Conservation (phyloP, 2,888 invertebrate genomes). For the Leptinotarsa rubiginosa region DNA sequence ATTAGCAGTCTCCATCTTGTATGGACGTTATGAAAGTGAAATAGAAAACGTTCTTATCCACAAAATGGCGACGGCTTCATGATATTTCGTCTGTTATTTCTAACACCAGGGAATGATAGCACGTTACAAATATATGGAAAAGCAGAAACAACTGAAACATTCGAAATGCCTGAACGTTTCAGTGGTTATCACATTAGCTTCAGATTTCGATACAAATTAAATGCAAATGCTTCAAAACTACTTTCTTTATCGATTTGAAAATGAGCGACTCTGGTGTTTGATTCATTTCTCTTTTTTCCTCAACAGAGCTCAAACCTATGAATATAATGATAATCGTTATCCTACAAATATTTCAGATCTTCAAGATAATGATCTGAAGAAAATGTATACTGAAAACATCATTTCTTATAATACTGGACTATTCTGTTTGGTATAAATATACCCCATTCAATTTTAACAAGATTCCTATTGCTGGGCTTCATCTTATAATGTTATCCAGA, state of each 20-base stretch:
- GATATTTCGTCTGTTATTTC: conserved; percentile 26
- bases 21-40: not conserved
- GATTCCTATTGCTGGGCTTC: no score
- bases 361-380: no score
- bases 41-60: not conserved
- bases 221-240: conserved; percentile 7
- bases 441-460: no score
- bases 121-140: not conserved
- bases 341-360: no score
- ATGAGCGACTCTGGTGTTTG: not conserved
- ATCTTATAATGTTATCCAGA: no score
- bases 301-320: not conserved
- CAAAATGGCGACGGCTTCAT: conserved; percentile 12
- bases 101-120: conserved; percentile 21
- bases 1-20: not conserved
- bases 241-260: not conserved
- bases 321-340: no score
- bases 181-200: not conserved
- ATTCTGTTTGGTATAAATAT: no score
- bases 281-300: not conserved
- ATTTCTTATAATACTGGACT: no score
- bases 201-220: not conserved
- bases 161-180: not conserved
- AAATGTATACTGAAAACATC: no score
- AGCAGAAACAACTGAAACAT: conserved; percentile 5